A percentile compares a stretch with the other conserved stretches of the same genome.
Conservation (phyloP, 2,888 invertebrate species). For the Hypercompe scribonia region DNA sequence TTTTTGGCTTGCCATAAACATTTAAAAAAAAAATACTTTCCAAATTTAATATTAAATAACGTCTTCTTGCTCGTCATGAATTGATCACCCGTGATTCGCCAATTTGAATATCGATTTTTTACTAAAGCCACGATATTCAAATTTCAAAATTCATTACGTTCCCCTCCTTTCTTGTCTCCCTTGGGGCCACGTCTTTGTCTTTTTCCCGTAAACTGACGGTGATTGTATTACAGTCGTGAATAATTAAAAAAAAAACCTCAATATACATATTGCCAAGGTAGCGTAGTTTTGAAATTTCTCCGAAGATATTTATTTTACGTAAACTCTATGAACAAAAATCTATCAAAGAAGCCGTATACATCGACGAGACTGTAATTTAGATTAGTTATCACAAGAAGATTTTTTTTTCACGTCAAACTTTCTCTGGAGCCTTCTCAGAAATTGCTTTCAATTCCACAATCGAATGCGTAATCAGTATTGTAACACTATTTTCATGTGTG, state of each 20-base stretch:
- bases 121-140: conserved; percentile 63
- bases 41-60: conserved; percentile 24
- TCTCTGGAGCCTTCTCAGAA: too few relatives aligned
- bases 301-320: background rate
- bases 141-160: conserved; percentile 73
- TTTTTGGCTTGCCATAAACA: too few relatives aligned
- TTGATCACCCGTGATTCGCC: conserved; percentile 62
- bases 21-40: background rate
- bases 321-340: background rate
- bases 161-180: conserved; percentile 47
- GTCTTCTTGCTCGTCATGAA: conserved; percentile 32
- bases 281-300: background rate
- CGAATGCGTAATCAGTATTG: too few relatives aligned
- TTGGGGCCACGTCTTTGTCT: conserved; percentile 31
- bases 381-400: too few relatives aligned
- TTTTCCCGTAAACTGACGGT: conserved; percentile 44
- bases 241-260: conserved; percentile 30
- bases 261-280: conserved; percentile 4
- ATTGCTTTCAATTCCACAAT: too few relatives aligned
- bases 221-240: conserved; percentile 49
- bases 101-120: conserved; percentile 73
- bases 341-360: background rate
- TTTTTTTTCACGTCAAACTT: too few relatives aligned
- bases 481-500: too few relatives aligned
- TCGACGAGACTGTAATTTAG: background rate